These are phyloP conservation scores for Empis livida DNA, from an alignment of 2,888 invertebrate genomes.

Conservation along the genomic window DNA sequence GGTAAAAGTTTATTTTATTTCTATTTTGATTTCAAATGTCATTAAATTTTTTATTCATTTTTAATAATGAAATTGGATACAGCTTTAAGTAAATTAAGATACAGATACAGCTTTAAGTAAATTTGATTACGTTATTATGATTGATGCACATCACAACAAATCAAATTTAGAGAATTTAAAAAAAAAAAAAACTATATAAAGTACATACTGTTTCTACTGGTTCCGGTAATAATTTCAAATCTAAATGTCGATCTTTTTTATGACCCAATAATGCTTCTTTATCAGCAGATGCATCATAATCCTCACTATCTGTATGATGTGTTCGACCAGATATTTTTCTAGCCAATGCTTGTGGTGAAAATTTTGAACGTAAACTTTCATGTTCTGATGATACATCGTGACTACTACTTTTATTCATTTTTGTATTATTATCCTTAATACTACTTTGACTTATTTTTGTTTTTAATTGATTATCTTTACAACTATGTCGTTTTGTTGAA, in stretches of 20 bases:
- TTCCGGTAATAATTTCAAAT: slow-evolving; percentile 19
- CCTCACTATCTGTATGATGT: slow-evolving; percentile 16
- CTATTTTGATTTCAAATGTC: no score
- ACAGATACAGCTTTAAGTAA: no score
- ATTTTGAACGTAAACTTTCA: slow-evolving; percentile 18
- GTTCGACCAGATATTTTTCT: slow-evolving; percentile 17
- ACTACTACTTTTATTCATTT: slow-evolving; percentile 10
- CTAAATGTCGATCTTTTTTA: slow-evolving; percentile 16
- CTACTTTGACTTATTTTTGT: slow-evolving; percentile 15
- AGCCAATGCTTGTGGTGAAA: slow-evolving; percentile 19
- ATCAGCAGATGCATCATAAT: slow-evolving; percentile 14
- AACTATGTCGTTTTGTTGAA: background rate
- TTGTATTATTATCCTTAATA: slow-evolving; percentile 14
- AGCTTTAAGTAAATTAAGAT: no score
- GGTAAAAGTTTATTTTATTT: no score
- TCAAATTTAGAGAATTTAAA: no score
- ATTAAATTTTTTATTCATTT: no score
- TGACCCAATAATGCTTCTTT: slow-evolving; percentile 19
- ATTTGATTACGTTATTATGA: no score
- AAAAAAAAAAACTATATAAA: no score
- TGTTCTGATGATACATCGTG: slow-evolving; percentile 13
- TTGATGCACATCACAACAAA: no score
- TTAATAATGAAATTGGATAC: no score
- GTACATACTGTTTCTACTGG: slow-evolving; percentile 24
- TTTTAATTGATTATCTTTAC: background rate